Conservation (phyloP, 2,113 vertebrate species). For the Myotis lucifugus region DNA sequence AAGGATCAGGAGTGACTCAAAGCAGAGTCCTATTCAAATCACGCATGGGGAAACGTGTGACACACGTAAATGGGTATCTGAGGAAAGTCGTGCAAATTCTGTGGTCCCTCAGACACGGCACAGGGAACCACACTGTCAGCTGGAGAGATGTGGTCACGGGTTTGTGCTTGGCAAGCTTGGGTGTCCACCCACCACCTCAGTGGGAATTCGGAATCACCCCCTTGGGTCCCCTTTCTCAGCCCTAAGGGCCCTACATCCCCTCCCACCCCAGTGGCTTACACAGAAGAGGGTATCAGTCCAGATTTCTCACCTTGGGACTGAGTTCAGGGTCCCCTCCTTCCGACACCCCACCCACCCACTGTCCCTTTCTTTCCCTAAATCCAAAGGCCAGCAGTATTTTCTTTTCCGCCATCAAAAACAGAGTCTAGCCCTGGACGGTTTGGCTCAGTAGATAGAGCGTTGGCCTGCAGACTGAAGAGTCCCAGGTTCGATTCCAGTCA, state of each 20-base stretch:
- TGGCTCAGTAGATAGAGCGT: too few relatives aligned
- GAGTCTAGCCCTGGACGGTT: too few relatives aligned
- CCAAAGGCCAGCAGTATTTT: not conserved
- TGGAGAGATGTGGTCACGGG: accelerated
- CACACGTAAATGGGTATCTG: not conserved
- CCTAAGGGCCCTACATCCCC: not conserved
- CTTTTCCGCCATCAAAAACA: not conserved
- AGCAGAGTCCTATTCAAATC: not conserved
- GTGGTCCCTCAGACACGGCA: not conserved
- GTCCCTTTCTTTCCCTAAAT: not conserved
- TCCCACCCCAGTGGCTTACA: not conserved
- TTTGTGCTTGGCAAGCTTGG: not conserved
- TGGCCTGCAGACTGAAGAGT: too few relatives aligned
- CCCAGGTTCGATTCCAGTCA: too few relatives aligned
- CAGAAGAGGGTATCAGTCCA: not conserved
- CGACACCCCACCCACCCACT: not conserved
- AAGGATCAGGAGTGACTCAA: not conserved
- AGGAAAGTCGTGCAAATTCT: not conserved
- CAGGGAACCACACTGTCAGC: not conserved
- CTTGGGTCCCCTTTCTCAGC: too few relatives aligned
- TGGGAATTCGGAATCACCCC: not conserved
- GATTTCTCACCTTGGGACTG: not conserved
- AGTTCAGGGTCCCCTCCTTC: not conserved
- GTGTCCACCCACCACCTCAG: not conserved
- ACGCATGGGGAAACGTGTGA: not conserved